Evolutionary conservation across 2,797 vertebrate species (phyloP).

Genomic region (Coccyzus lansbergi): DNA sequence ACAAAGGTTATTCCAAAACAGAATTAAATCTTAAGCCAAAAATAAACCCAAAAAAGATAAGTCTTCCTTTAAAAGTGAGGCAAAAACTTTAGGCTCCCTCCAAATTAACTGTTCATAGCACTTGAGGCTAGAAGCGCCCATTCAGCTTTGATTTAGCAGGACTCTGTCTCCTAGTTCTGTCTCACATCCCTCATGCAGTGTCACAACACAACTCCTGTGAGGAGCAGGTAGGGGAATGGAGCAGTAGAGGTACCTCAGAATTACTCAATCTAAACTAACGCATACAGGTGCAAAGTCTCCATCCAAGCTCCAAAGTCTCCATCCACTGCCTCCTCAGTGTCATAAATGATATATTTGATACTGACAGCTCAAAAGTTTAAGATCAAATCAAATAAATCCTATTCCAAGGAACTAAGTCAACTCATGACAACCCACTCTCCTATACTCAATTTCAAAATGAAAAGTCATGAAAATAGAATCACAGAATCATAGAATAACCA

Average conservation of each 20-base stretch:
- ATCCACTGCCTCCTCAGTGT: background rate
- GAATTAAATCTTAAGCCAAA: background rate
- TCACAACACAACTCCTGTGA: background rate
- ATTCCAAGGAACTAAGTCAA: background rate
- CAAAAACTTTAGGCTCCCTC: background rate
- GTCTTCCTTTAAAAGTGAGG: background rate
- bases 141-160: background rate
- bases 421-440: background rate
- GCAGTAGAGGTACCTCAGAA: background rate
- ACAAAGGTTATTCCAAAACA: background rate
- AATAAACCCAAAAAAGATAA: background rate
- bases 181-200: background rate
- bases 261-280: rapidly evolving
- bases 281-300: background rate
- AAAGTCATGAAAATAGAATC: background rate
- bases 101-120: background rate
- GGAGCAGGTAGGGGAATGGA: background rate
- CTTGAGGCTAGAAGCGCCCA: background rate
- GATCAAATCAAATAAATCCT: constrained; percentile 36
- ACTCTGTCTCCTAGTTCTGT: background rate
- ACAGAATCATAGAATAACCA: too few relatives aligned
- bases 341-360: background rate
- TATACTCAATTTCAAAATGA: background rate
- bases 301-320: background rate
- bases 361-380: constrained; percentile 37